Evolutionary conservation across 37 sponge, comb jelly and placozoan genomes (phyloP).

Genomic region (Spongilla lacustris): DNA sequence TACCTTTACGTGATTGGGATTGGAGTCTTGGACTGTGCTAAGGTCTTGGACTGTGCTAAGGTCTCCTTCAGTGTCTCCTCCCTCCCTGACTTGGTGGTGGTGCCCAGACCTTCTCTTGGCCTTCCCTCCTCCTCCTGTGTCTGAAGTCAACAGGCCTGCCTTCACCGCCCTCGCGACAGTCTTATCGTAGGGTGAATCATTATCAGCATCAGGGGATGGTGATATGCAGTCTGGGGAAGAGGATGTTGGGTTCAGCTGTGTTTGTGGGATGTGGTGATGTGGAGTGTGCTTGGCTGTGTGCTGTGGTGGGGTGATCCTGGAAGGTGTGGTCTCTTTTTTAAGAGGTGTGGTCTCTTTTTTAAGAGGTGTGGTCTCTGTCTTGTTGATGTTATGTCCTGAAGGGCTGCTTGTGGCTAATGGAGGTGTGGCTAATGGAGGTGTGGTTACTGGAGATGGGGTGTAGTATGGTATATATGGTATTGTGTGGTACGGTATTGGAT

Average conservation of each 20-base stretch:
- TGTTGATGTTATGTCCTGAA: neutral
- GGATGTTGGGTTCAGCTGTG: neutral
- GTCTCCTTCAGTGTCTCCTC: neutral
- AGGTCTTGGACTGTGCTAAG: neutral
- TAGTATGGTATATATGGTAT: too few relatives aligned
- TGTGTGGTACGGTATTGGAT: too few relatives aligned
- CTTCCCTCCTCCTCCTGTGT: constrained; percentile 2
- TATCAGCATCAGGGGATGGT: neutral
- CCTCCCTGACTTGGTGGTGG: neutral
- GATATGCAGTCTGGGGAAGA: too few relatives aligned
- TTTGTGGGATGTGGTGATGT: neutral
- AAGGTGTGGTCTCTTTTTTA: neutral
- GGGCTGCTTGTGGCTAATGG: neutral
- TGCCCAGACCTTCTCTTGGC: neutral
- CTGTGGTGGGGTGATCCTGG: neutral
- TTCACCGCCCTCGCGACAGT: neutral
- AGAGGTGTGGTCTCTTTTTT: neutral
- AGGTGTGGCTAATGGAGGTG: too few relatives aligned
- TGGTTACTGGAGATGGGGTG: too few relatives aligned
- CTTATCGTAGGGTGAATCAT: neutral
- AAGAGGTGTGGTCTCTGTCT: neutral
- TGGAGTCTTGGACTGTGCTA: too few relatives aligned
- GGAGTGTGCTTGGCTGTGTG: neutral
- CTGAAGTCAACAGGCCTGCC: neutral
- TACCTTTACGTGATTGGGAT: neutral